Evolutionary conservation across 2,888 invertebrate species (phyloP), one percentile per base, ranked within the genome.

Genomic region (Teinopalpus imperialis): DNA sequence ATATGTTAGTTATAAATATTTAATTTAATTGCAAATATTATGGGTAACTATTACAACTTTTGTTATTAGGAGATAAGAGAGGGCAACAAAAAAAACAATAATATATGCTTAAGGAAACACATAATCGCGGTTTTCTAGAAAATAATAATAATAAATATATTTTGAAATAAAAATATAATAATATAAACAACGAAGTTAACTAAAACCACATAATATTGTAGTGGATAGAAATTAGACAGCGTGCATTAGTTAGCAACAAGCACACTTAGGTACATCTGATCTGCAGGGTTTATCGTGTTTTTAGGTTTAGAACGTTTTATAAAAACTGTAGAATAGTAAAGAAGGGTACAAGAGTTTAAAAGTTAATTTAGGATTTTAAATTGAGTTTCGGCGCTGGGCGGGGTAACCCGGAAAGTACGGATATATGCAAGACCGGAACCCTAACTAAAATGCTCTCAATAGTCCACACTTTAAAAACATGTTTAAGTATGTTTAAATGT

Each of bases 181-280:
- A 23, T 31, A 31, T 31, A n/a, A n/a, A n/a, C 56, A 65, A 70
- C 51, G 69, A 76, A 72, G 52, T 55, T 64, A 80, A 81, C 73
- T 71, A 78, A 77, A 85, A 86, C 82, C 86, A 88, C 87, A 88
- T 85, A 88, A 85, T 82, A 83, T 77, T 63, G 70, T 78, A 85
- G 80, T 85, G 85, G 81, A 40, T 66, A 86, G 67, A 83, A 74
- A 82, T 66, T 74, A 85, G 82, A 75, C 72, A 72, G 83, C 87
- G 88, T 88, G 87, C 87, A 85, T 70, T 85, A 85, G 81, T 72
- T 68, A 75, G 81, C 81, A 83, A 79, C 83, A 87, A 85, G 77
- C 86, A 86, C 73, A 63, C 14, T 73, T 75, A 66, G 64, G 16
- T 26, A 30, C 63, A 56, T 69, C 58, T 49, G 54, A 63, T 64